Evolutionary conservation across 1,140 invertebrate species (phyloP), one percentile per base, ranked within the genome.

Genomic region (Pseudobourletiella spinata): DNA sequence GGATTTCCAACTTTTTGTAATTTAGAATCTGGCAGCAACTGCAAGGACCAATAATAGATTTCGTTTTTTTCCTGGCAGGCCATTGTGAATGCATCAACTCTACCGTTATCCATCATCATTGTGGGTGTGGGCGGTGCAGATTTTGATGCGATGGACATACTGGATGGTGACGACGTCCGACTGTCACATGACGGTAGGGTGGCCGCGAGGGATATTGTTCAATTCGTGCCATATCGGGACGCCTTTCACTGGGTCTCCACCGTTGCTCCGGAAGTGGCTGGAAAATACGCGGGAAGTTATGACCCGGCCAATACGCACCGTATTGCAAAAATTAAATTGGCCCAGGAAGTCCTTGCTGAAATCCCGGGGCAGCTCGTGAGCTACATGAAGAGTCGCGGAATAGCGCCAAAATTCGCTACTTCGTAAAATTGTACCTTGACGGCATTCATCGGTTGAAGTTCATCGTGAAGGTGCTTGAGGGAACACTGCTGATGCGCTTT

Each of bases 301-400:
- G 59, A 61, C 26, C 42, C 29, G 30, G n/a, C n/a, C n/a, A 58
- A 42, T 25, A 62, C 60, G n/a, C 39, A 29, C 56, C 56, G 60
- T 35, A 20, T 66, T 1, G 64, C 64, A 4, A 66, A 66, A 63
- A 57, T 66, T 11, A 66, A 63, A 55, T 70, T 84, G 59, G 82
- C 82, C 1, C 78, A 79, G 70, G 82, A 83, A 70, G 81, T 84
- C 1, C 28, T 84, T 26, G 80, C 79, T 14, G 82, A 84, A 73
- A 76, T 84, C 22, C 82, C 82, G 1, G 75, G 76, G 26, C 82
- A 84, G 69, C 75, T 84, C 39, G 64, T 79, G 14, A 75, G 76
- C 1, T 83, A 77, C 71, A 84, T 84, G 82, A 82, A 80, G 63
- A 73, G 70, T 32, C 73, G 75, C 28, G 74, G 74, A 30, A 74